Percentiles rank a stretch among this genome's conserved stretches.
Evolutionary conservation across 1,140 invertebrate species (phyloP).

Genomic region (Apis laboriosa): DNA sequence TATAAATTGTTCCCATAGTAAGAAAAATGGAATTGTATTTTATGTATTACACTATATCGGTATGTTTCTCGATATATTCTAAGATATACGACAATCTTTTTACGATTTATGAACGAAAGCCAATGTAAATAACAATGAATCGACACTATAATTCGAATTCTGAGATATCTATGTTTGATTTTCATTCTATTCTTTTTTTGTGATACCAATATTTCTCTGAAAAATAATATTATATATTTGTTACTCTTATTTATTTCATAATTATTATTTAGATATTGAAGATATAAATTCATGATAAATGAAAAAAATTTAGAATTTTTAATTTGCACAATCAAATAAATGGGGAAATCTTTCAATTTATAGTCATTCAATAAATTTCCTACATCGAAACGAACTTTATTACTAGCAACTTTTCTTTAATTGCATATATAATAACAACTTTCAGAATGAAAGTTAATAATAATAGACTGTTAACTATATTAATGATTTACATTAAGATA

Average conservation of each 20-base stretch:
- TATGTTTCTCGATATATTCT: slow-evolving; percentile 46
- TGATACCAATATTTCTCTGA: neutral
- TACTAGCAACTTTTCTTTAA: neutral
- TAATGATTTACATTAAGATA: neutral
- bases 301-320: neutral
- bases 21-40: slow-evolving; percentile 26
- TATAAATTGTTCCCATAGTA: slow-evolving; percentile 22
- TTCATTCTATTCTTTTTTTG: neutral
- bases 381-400: neutral
- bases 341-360: neutral
- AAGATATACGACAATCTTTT: slow-evolving; percentile 36
- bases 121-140: slow-evolving; percentile 37
- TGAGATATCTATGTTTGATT: neutral
- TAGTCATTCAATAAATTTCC: neutral
- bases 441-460: slow-evolving; percentile 5
- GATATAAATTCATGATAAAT: neutral
- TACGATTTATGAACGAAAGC: slow-evolving; percentile 41
- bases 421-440: neutral
- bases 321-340: neutral
- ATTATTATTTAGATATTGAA: neutral
- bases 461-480: neutral
- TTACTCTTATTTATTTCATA: neutral
- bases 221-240: too few species aligned
- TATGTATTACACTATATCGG: slow-evolving; percentile 2
- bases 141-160: slow-evolving; percentile 33